phyloP scores from a whole-genome alignment of 2,797 vertebrate species.

The Enteromius treurensis region DNA sequence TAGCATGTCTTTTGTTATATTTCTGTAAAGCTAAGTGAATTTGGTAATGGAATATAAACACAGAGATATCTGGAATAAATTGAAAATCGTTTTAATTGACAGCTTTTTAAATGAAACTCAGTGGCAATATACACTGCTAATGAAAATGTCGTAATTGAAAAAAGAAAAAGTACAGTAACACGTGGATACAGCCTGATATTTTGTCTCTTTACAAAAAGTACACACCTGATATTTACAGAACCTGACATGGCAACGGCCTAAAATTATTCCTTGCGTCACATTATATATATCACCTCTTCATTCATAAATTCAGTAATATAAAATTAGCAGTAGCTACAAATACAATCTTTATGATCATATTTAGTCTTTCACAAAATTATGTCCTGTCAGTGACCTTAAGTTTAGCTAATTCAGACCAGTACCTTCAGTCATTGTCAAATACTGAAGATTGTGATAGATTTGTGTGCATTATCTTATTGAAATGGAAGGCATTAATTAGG shows the following conservation, averaged over 20 bases:
- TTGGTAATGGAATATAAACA: neutral
- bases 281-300: neutral
- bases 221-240: neutral
- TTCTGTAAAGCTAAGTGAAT: neutral
- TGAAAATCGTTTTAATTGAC: neutral
- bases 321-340: neutral
- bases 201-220: constrained; percentile 1
- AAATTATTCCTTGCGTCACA: neutral
- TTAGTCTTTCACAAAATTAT: neutral
- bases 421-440: neutral
- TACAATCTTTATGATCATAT: neutral
- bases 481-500: neutral
- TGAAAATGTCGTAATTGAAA: neutral
- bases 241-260: neutral
- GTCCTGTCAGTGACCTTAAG: neutral
- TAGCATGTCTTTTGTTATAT: constrained; percentile 17
- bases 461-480: neutral
- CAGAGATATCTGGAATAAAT: neutral
- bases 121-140: neutral
- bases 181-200: neutral
- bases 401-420: neutral
- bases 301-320: neutral
- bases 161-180: neutral
- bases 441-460: neutral
- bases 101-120: neutral